Conservation (phyloP, 2,888 invertebrate species). For the Chirona hameri region DNA sequence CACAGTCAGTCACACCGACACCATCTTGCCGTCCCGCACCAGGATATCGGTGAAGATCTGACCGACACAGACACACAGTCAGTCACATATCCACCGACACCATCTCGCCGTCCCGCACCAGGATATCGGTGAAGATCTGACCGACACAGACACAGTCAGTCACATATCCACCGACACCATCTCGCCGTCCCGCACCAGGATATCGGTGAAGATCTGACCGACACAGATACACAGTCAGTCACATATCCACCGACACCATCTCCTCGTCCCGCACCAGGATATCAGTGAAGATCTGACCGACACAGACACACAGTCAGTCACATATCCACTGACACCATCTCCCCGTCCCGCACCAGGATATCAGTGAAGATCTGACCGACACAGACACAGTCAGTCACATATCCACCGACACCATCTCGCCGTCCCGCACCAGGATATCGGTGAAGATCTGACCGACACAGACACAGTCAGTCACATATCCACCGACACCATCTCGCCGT, state of each 20-base stretch:
- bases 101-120: slow-evolving; percentile 97
- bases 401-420: slow-evolving; percentile 99
- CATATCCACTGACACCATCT: slow-evolving; percentile 98
- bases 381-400: too few relatives aligned
- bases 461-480: slow-evolving; percentile 53
- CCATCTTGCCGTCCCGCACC: slow-evolving; percentile 97
- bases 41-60: slow-evolving; percentile 92
- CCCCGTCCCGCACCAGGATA: slow-evolving; percentile 93
- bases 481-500: slow-evolving; percentile 98
- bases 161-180: slow-evolving; percentile 95
- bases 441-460: slow-evolving; percentile 66
- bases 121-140: slow-evolving; percentile 88
- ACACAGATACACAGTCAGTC: too few relatives aligned
- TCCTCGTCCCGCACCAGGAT: slow-evolving; percentile 96
- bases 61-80: not conserved
- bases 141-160: not conserved
- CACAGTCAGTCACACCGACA: slow-evolving; percentile 64
- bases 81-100: slow-evolving; percentile 84
- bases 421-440: slow-evolving; percentile 94
- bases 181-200: slow-evolving; percentile 94
- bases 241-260: slow-evolving; percentile 96
- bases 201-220: slow-evolving; percentile 81
- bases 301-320: too few relatives aligned
- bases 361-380: slow-evolving; percentile 76
- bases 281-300: slow-evolving; percentile 77